A percentile compares a stretch with the other conserved stretches of the same genome.
These are phyloP conservation scores for Oryzias sinensis DNA, from an alignment of 2,797 vertebrate species.

Conservation along the genomic window DNA sequence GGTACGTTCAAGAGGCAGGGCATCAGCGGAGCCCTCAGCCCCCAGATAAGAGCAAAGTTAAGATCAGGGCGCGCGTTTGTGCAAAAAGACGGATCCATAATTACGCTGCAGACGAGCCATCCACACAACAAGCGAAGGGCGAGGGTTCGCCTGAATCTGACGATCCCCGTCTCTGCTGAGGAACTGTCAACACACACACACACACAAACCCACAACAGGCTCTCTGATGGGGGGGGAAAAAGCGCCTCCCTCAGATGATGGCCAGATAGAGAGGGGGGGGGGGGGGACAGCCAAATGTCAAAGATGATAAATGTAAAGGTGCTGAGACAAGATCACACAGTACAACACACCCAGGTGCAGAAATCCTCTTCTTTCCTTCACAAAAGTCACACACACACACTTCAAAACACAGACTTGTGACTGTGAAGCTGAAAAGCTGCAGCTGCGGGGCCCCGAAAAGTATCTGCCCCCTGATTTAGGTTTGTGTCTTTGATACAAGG, in stretches of 20 bases:
- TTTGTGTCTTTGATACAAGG: too few relatives aligned
- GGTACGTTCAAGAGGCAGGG: constrained; percentile 80
- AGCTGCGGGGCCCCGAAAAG: too few relatives aligned
- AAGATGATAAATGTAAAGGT: constrained; percentile 80
- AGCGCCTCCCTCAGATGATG: constrained; percentile 82
- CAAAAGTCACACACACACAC: not conserved
- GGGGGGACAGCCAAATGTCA: constrained; percentile 79
- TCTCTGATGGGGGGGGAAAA: constrained; percentile 85
- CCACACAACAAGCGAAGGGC: constrained; percentile 26
- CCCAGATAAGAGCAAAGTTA: constrained; percentile 78
- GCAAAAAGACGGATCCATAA: constrained; percentile 52
- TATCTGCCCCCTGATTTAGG: too few relatives aligned
- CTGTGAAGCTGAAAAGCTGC: too few relatives aligned
- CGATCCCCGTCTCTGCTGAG: constrained; percentile 58
- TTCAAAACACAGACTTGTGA: not conserved
- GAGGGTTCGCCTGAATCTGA: not conserved
- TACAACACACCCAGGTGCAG: constrained; percentile 26
- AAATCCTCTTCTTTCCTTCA: constrained; percentile 31
- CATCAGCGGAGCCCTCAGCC: constrained; percentile 76
- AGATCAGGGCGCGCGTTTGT: constrained; percentile 30
- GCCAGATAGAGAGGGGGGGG: constrained; percentile 68
- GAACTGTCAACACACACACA: constrained; percentile 62
- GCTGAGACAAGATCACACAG: constrained; percentile 71
- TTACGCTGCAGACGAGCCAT: constrained; percentile 45
- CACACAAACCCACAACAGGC: constrained; percentile 76